A percentile compares a stretch with the other conserved stretches of the same genome.
Conservation (phyloP, 2,797 vertebrate species). For the Sebastes minor region DNA sequence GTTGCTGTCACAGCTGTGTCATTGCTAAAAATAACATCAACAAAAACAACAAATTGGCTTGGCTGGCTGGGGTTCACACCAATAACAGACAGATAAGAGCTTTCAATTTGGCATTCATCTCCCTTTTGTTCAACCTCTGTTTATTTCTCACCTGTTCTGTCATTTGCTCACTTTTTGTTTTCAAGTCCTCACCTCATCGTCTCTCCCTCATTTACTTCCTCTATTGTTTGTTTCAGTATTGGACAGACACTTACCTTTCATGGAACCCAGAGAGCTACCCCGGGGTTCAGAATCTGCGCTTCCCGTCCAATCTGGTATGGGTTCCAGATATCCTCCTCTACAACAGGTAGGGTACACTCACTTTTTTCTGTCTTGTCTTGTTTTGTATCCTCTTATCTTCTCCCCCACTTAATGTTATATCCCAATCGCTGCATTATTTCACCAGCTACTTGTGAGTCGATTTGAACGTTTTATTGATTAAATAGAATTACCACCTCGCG, state of each 20-base stretch:
- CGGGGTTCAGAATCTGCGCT: constrained; percentile 89
- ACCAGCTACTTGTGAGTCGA: not conserved
- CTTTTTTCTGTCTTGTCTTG: not conserved
- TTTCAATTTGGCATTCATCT: not conserved
- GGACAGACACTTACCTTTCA: constrained; percentile 88
- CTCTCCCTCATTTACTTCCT: not conserved
- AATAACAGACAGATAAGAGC: not conserved
- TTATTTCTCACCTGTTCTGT: not conserved
- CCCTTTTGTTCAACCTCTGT: not conserved
- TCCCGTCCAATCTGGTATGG: constrained; percentile 89
- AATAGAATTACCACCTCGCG: not conserved
- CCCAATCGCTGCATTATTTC: not conserved
- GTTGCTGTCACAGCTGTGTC: not conserved
- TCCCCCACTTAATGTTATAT: not conserved
- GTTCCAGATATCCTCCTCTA: constrained; percentile 93
- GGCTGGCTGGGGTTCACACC: not conserved
- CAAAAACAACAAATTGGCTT: not conserved
- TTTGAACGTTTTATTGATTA: not conserved
- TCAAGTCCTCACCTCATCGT: not conserved
- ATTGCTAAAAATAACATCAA: not conserved
- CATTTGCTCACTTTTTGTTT: not conserved
- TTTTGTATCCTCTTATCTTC: not conserved
- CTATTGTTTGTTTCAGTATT: constrained; percentile 73
- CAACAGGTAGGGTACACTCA: constrained; percentile 84
- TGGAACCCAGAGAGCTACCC: constrained; percentile 88